These are phyloP conservation scores for Hylia prasina DNA, from an alignment of 2,113 vertebrate species.

Conservation along the genomic window DNA sequence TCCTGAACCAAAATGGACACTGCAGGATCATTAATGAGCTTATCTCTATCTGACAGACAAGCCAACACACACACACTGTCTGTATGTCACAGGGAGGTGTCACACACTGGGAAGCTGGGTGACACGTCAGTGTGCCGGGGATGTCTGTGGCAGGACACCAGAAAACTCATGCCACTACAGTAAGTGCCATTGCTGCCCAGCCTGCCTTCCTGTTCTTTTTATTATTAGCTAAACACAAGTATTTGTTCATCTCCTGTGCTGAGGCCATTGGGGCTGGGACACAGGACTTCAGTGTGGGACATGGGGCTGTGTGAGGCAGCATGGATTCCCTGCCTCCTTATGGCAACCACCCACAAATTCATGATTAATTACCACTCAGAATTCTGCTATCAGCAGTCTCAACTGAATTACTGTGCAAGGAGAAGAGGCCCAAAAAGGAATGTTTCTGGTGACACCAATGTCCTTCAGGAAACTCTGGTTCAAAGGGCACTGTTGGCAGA, in stretches of 20 bases:
- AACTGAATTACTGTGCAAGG: not conserved
- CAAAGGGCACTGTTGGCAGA: not conserved
- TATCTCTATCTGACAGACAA: not conserved
- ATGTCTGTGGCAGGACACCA: not conserved
- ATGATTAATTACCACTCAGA: not conserved
- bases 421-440: not conserved
- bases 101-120: accelerated
- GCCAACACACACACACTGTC: accelerated
- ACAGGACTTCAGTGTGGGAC: not conserved
- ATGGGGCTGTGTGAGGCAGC: not conserved
- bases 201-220: not conserved
- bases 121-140: accelerated
- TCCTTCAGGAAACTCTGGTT: not conserved
- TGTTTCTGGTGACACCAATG: not conserved
- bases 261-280: not conserved
- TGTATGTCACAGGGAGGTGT: not conserved
- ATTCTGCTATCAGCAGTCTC: not conserved
- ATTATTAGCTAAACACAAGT: not conserved
- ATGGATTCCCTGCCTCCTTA: not conserved
- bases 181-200: not conserved
- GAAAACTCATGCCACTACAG: accelerated
- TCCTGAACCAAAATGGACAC: not conserved
- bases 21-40: accelerated
- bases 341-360: accelerated
- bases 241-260: not conserved